Evolutionary conservation across 2,888 invertebrate genomes (phyloP).

Genomic region (Stratiomys singularior): DNA sequence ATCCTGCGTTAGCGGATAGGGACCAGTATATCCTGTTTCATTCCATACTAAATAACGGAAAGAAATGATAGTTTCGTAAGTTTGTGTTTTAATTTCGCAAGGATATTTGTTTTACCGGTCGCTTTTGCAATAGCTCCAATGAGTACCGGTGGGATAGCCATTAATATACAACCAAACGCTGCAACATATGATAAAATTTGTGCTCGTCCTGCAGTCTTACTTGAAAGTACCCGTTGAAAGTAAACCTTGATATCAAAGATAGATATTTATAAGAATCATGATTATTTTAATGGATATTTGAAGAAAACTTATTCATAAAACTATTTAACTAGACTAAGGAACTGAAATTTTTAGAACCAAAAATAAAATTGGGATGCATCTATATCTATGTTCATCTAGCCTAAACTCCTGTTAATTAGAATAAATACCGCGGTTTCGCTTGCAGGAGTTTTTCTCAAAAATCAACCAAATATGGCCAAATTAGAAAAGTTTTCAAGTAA

Average conservation of each 20-base stretch:
- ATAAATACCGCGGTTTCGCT: too few species aligned
- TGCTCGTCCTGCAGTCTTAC: conserved; percentile 92
- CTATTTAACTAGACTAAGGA: too few species aligned
- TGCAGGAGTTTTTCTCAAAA: too few species aligned
- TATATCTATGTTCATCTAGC: too few species aligned
- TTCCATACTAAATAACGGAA: conserved; percentile 84
- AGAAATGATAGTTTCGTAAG: background rate
- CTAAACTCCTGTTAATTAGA: too few species aligned
- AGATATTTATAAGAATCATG: too few species aligned
- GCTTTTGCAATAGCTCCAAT: conserved; percentile 97
- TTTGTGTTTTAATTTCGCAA: background rate
- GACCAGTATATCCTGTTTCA: conserved; percentile 86
- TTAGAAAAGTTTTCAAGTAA: too few species aligned
- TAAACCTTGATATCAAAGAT: conserved; percentile 87
- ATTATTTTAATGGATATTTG: too few species aligned
- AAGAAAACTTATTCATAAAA: too few species aligned
- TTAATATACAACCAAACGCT: conserved; percentile 92
- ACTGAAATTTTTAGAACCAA: too few species aligned
- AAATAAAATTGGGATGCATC: too few species aligned
- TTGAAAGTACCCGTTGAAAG: conserved; percentile 96
- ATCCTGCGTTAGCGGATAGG: conserved; percentile 76
- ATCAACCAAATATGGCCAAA: too few species aligned
- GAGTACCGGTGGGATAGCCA: conserved; percentile 96
- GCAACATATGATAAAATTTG: conserved; percentile 96
- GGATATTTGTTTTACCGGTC: conserved; percentile 76